A percentile compares a stretch with the other conserved stretches of the same genome.
Evolutionary conservation across 2,888 invertebrate species (phyloP).

Genomic region (Nycteola revayana): DNA sequence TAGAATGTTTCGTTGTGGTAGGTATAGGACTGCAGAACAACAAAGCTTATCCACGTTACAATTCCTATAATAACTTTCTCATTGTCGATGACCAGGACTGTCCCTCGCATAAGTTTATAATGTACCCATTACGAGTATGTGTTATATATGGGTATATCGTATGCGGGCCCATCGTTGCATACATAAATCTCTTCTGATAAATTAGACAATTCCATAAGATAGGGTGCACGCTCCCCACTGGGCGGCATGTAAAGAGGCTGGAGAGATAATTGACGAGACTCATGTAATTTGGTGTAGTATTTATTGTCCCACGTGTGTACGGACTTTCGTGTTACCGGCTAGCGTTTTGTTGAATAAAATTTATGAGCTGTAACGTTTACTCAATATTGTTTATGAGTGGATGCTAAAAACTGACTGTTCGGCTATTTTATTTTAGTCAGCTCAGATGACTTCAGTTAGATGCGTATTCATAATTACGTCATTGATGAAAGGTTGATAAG

Average conservation of each 20-base stretch:
- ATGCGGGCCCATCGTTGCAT: conserved; percentile 61
- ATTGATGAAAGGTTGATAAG: too few relatives aligned
- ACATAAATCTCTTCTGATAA: conserved; percentile 67
- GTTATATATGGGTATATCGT: conserved; percentile 37
- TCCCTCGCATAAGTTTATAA: conserved; percentile 33
- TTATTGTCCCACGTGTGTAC: conserved; percentile 30
- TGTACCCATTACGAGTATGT: conserved; percentile 34
- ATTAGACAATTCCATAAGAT: conserved; percentile 68
- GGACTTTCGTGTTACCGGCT: conserved; percentile 36
- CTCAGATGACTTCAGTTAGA: too few relatives aligned
- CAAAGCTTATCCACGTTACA: conserved; percentile 45
- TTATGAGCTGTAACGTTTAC: conserved; percentile 37
- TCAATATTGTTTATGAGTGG: conserved; percentile 28
- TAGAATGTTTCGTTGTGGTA: conserved; percentile 26
- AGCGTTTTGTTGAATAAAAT: conserved; percentile 35
- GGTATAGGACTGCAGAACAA: conserved; percentile 20
- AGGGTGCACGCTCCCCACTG: conserved; percentile 49
- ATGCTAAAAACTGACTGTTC: too few relatives aligned
- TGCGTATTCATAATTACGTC: too few relatives aligned
- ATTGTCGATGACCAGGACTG: conserved; percentile 33
- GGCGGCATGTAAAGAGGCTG: conserved; percentile 44
- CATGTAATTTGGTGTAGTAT: conserved; percentile 49
- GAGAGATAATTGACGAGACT: conserved; percentile 49
- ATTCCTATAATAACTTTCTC: conserved; percentile 47
- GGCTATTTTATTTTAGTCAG: too few relatives aligned